Conservation (phyloP, 2,113 vertebrate genomes). For the Fulica atra region DNA sequence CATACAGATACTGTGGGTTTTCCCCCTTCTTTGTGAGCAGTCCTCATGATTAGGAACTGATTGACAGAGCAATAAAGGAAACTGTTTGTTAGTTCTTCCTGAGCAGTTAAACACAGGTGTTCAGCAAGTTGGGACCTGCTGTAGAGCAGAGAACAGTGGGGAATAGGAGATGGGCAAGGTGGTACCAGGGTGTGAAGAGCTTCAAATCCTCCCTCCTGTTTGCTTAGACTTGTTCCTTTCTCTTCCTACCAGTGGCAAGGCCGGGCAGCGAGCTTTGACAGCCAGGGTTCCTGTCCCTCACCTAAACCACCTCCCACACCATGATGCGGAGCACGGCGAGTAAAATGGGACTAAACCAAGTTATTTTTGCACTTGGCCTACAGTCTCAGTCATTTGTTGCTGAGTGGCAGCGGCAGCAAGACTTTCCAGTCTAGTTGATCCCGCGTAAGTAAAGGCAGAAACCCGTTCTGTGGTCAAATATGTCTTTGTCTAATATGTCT, state of each 20-base stretch:
- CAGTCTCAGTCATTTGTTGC: constrained; percentile 21
- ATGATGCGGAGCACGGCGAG: constrained; percentile 62
- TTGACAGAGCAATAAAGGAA: not conserved
- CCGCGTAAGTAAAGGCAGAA: constrained; percentile 60
- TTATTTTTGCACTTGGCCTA: constrained; percentile 44
- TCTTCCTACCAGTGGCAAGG: constrained; percentile 89
- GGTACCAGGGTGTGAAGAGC: not conserved
- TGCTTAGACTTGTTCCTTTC: not conserved
- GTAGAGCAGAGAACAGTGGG: not conserved
- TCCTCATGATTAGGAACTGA: not conserved
- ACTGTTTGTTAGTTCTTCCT: not conserved
- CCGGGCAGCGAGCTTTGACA: constrained; percentile 95
- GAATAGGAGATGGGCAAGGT: not conserved
- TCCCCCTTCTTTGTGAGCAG: not conserved
- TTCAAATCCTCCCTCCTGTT: not conserved
- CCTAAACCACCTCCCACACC: constrained; percentile 91
- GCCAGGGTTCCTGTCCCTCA: constrained; percentile 93
- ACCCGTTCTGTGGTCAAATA: constrained; percentile 58
- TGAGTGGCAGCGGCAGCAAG: not conserved
- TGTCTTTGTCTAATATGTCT: constrained; percentile 74
- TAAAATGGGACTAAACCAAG: constrained; percentile 24
- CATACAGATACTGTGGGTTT: not conserved
- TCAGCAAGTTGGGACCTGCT: fast-evolving
- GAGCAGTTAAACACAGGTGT: fast-evolving
- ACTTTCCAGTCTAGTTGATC: constrained; percentile 25